These are phyloP conservation scores for Lasioglossum malachurum DNA, from an alignment of 2,888 invertebrate species.

Conservation along the genomic window DNA sequence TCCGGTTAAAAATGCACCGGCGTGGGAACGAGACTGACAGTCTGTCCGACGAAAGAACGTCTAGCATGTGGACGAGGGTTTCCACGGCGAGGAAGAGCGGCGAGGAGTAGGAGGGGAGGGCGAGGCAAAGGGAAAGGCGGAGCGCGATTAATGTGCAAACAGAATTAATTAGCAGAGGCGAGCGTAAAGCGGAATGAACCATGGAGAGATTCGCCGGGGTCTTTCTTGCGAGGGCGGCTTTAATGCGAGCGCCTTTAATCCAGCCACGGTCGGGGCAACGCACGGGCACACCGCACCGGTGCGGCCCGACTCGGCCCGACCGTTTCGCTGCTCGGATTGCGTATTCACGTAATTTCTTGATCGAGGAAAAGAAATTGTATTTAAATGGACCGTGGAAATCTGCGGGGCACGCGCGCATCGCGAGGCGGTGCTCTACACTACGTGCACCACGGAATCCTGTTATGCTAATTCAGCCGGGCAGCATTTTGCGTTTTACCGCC, in stretches of 20 bases:
- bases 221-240: conserved; percentile 46
- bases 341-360: conserved; percentile 75
- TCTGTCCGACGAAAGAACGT: background rate
- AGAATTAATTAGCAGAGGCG: conserved; percentile 27
- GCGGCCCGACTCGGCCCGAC: background rate
- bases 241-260: conserved; percentile 58
- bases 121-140: background rate
- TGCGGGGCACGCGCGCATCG: conserved; percentile 22
- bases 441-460: conserved; percentile 69
- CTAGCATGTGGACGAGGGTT: background rate
- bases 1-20: background rate
- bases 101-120: background rate
- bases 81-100: no score
- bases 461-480: conserved; percentile 68
- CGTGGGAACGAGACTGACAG: background rate
- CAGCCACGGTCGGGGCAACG: conserved; percentile 32
- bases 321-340: conserved; percentile 51
- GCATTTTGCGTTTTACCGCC: conserved; percentile 58
- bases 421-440: conserved; percentile 48
- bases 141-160: conserved; percentile 25
- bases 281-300: conserved; percentile 24
- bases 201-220: conserved; percentile 9
- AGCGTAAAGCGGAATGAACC: conserved; percentile 22
- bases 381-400: conserved; percentile 77
- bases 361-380: conserved; percentile 75